Base-by-base conservation (phyloP, 2,888 invertebrate species). In the Trimorus sp. region DNA sequence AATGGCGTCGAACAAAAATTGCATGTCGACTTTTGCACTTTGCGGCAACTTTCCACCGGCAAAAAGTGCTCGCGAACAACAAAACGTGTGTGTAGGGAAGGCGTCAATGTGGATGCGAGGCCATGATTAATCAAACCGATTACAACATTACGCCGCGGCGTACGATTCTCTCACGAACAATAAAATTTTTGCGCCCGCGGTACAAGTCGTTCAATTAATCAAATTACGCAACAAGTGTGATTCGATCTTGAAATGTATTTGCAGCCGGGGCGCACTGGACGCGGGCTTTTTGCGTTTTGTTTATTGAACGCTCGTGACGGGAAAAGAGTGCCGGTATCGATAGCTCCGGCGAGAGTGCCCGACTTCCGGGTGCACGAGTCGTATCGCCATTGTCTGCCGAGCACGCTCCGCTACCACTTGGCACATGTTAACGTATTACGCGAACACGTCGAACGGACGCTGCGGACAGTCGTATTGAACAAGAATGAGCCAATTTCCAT, bases 351-450 rank as follows among this genome's bases (percentile, higher is more conserved):
- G 62, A 16, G 37, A 54, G 15, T 11, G 37, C 58, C 36, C 42
- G 59, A 66, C 58, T 74, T 74, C 74, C 74, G 65, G 16, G 59
- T 58, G 26, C 48, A 38, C 73, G 37, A 63, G 37, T 74, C 48
- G 74, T 74, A 73, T 63, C 40, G 56, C 74, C 40, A 74, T 74
- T 74, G 74, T 74, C 65, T 40, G 51, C 36, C 9, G 11, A 49
- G 40, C 51, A 74, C 74, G 65, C 40, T 74, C 26, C 65, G 65
- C 74, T 65, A 66, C 58, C 74, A 74, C 74, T 74, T 74, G 74
- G 59, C 65, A 51, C 65, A 74, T 63, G 74, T 74, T 74, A 74
- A 74, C 48, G 56, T 74, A 65, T 65, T 70, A 70, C 70, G 70
- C 49, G 51, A 60, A 42, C 37, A 40, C 49, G 12, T 58, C 58